Evolutionary conservation across 2,113 vertebrate genomes (phyloP).

Genomic region (Pipra filicauda): DNA sequence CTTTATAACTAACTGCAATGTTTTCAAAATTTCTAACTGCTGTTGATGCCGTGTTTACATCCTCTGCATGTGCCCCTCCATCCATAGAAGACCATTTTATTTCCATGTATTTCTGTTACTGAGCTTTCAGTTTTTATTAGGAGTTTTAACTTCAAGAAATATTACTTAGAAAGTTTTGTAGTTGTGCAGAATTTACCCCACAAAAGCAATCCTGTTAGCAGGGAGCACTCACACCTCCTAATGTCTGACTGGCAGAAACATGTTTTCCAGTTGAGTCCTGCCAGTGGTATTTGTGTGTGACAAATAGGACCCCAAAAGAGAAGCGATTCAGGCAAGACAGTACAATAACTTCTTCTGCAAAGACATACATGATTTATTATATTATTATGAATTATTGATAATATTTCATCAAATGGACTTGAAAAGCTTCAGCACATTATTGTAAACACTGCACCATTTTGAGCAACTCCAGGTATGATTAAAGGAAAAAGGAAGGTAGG

Average conservation of each 20-base stretch:
- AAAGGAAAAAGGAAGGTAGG: conserved; percentile 27
- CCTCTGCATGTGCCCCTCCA: background rate
- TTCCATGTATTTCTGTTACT: background rate
- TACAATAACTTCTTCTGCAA: conserved; percentile 58
- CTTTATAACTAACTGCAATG: background rate
- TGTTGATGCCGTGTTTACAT: background rate
- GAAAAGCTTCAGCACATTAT: conserved; percentile 36
- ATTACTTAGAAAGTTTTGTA: background rate
- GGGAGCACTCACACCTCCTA: background rate
- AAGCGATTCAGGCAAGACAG: conserved; percentile 34
- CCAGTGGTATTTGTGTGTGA: conserved; percentile 48
- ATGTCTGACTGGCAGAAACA: conserved; percentile 57
- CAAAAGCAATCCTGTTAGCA: background rate
- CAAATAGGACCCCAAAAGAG: conserved; percentile 48
- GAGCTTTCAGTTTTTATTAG: background rate
- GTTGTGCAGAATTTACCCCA: background rate
- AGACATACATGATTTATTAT: conserved; percentile 64
- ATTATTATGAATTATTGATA: conserved; percentile 66
- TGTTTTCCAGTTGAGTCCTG: conserved; percentile 54
- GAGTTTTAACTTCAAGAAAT: background rate
- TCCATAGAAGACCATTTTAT: background rate
- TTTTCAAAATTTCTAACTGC: background rate
- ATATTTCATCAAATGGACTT: conserved; percentile 24
- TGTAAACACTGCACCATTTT: conserved; percentile 20
- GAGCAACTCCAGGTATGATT: conserved; percentile 35